phyloP scores from a whole-genome alignment of 2,797 vertebrate genomes.

The Triplophysa bombifrons region DNA sequence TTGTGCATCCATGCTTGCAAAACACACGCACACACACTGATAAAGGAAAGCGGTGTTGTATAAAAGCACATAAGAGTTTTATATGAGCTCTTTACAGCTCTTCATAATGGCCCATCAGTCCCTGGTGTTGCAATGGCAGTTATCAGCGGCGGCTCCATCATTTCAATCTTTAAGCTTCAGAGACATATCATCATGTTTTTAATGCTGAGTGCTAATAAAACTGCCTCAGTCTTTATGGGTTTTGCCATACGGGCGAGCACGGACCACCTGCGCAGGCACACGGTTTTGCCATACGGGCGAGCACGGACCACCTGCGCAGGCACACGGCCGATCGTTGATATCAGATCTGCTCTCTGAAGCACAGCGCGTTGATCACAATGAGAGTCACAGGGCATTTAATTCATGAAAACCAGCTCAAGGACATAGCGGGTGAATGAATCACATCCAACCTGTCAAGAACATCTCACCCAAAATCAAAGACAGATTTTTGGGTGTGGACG shows the following conservation, averaged over 20 bases:
- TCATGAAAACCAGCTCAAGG: not conserved
- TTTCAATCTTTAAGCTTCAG: slow-evolving; percentile 18
- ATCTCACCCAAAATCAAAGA: not conserved
- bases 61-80: not conserved
- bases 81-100: not conserved
- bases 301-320: slow-evolving; percentile 1
- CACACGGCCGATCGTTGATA: not conserved
- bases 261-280: no score
- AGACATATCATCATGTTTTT: slow-evolving; percentile 24
- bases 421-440: not conserved
- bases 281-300: not conserved
- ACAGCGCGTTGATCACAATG: slow-evolving; percentile 16
- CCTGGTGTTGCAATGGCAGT: slow-evolving; percentile 37
- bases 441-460: not conserved
- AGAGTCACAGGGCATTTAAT: not conserved
- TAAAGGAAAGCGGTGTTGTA: not conserved
- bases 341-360: slow-evolving; percentile 13
- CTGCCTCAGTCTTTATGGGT: slow-evolving; percentile 10
- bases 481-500: not conserved
- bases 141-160: not conserved
- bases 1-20: not conserved
- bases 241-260: not conserved
- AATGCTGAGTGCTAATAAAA: slow-evolving; percentile 28
- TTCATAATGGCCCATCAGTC: slow-evolving; percentile 17
- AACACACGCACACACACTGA: not conserved